Conservation (phyloP, 2,888 invertebrate species). For the Lacanobia wlatinum region DNA sequence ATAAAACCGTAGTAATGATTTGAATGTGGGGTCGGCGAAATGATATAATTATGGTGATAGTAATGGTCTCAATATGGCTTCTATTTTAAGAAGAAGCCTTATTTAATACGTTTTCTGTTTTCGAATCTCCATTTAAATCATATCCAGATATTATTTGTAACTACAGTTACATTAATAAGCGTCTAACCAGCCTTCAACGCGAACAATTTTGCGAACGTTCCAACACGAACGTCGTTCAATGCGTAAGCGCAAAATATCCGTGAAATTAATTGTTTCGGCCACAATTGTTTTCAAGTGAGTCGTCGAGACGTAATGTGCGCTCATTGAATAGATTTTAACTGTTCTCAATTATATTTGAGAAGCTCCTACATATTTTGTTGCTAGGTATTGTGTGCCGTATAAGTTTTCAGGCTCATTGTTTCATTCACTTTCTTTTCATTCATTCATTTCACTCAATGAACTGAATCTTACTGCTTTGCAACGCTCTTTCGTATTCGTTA, state of each 20-base stretch:
- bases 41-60: too few species aligned
- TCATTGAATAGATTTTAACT: constrained; percentile 48
- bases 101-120: not conserved
- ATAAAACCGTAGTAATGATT: too few species aligned
- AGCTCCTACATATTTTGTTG: constrained; percentile 27
- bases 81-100: not conserved
- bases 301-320: constrained; percentile 42
- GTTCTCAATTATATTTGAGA: constrained; percentile 34
- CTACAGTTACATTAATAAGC: constrained; percentile 22
- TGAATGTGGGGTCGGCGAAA: too few species aligned
- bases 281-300: constrained; percentile 59
- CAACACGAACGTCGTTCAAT: constrained; percentile 45
- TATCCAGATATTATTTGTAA: constrained; percentile 1
- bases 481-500: constrained; percentile 12
- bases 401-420: not conserved
- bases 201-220: constrained; percentile 47
- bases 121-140: not conserved
- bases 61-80: not conserved
- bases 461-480: constrained; percentile 8
- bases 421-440: constrained; percentile 10
- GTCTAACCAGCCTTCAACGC: constrained; percentile 19
- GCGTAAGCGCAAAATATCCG: constrained; percentile 61
- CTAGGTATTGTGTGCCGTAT: not conserved
- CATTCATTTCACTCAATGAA: not conserved
- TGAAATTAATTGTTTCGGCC: constrained; percentile 64